These are phyloP conservation scores for Salpingus planirostris DNA, from an alignment of 2,888 invertebrate genomes.

Conservation along the genomic window DNA sequence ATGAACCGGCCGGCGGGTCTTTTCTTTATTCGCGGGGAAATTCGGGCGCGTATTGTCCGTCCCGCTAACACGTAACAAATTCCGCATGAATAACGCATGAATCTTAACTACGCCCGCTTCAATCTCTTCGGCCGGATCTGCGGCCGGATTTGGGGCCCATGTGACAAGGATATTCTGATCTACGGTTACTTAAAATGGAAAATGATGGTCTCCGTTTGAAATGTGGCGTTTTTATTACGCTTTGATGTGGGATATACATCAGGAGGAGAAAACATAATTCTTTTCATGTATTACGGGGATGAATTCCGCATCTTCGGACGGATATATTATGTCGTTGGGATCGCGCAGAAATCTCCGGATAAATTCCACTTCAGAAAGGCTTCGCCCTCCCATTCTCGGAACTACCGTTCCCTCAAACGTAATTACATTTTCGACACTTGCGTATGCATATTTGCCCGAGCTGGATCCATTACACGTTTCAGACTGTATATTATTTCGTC, in stretches of 20 bases:
- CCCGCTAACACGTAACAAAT: conserved; percentile 21
- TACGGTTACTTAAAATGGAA: conserved; percentile 29
- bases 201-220: conserved; percentile 29
- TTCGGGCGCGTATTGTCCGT: conserved; percentile 13
- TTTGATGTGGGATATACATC: conserved; percentile 29
- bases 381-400: no score
- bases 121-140: conserved; percentile 19
- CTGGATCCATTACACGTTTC: background rate
- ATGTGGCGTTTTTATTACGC: conserved; percentile 30
- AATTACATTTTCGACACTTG: no score
- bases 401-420: no score
- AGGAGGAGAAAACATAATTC: conserved; percentile 22
- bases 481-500: background rate
- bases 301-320: conserved; percentile 7
- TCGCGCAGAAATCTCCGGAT: background rate
- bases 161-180: conserved; percentile 22
- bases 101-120: conserved; percentile 22
- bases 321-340: background rate
- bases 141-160: conserved; percentile 16
- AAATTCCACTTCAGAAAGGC: background rate
- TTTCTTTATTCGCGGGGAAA: no score
- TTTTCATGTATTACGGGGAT: conserved; percentile 20
- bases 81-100: conserved; percentile 26
- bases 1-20: no score
- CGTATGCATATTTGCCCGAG: no score